These are phyloP conservation scores for Hyppa rectilinea DNA, from an alignment of 2,888 invertebrate genomes.

Conservation along the genomic window DNA sequence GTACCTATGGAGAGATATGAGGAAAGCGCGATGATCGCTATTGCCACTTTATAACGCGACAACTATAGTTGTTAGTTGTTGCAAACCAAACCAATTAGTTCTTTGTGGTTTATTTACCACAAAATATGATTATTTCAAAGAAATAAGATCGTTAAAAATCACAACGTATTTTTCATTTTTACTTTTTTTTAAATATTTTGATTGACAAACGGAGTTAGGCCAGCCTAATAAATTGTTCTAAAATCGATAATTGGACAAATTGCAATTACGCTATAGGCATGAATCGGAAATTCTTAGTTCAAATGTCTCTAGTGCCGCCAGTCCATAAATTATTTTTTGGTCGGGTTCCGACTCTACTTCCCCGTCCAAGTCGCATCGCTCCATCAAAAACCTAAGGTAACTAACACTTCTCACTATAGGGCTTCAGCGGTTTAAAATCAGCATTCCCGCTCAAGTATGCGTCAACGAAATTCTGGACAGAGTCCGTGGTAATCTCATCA, in stretches of 20 bases:
- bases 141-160: background rate
- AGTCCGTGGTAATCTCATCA: constrained; percentile 93
- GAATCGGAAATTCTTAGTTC: background rate
- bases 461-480: constrained; percentile 93
- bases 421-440: constrained; percentile 89
- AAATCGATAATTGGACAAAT: background rate
- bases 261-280: background rate
- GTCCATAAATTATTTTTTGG: background rate
- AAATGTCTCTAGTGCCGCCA: background rate
- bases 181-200: no score
- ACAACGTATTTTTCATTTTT: no score
- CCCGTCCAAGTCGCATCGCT: constrained; percentile 18
- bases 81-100: background rate
- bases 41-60: no score
- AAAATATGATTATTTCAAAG: background rate
- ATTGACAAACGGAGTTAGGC: no score
- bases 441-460: constrained; percentile 91
- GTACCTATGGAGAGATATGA: no score
- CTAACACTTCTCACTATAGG: constrained; percentile 87
- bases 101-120: background rate
- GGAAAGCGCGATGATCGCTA: no score
- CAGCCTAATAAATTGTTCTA: background rate
- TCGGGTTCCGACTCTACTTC: background rate
- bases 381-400: constrained; percentile 24
- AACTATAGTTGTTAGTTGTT: background rate